Evolutionary conservation across 1,140 invertebrate species (phyloP).

Genomic region (Lasioglossum albipes): DNA sequence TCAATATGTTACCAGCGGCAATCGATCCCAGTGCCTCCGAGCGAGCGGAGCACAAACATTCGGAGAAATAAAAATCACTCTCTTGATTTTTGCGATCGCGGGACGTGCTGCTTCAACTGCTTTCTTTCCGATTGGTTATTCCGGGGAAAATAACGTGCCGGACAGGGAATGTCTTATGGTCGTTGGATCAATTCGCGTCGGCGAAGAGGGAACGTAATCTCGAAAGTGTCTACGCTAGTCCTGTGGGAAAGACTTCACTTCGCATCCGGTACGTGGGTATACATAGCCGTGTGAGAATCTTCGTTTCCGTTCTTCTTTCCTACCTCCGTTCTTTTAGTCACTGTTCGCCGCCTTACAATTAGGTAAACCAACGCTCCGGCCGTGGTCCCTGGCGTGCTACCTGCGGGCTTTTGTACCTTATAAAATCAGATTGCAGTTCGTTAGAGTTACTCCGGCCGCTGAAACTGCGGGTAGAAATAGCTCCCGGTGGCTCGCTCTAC

Average conservation of each 20-base stretch:
- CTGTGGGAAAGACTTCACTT: slow-evolving; percentile 64
- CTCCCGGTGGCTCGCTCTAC: neutral
- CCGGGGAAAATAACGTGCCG: slow-evolving; percentile 57
- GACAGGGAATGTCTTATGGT: slow-evolving; percentile 61
- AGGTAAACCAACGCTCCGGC: neutral
- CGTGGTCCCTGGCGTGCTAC: neutral
- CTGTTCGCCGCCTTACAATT: neutral
- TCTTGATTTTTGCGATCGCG: slow-evolving; percentile 53
- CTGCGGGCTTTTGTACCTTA: neutral
- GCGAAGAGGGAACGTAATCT: slow-evolving; percentile 68
- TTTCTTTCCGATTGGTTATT: slow-evolving; percentile 56
- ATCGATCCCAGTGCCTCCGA: slow-evolving; percentile 20
- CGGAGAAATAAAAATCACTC: slow-evolving; percentile 42
- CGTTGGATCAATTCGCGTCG: slow-evolving; percentile 60
- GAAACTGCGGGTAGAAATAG: neutral
- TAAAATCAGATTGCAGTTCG: neutral
- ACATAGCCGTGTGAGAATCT: slow-evolving; percentile 37
- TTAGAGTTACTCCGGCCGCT: neutral
- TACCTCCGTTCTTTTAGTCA: neutral
- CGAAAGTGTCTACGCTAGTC: slow-evolving; percentile 68
- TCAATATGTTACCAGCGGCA: slow-evolving; percentile 34
- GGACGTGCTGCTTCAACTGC: slow-evolving; percentile 49
- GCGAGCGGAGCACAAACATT: neutral
- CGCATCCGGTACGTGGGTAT: slow-evolving; percentile 51
- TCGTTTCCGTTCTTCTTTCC: slow-evolving; percentile 15